Percentiles rank a stretch among this genome's conserved stretches.
phyloP scores from a whole-genome alignment of 2,797 vertebrate genomes.

The Esox lucius region DNA sequence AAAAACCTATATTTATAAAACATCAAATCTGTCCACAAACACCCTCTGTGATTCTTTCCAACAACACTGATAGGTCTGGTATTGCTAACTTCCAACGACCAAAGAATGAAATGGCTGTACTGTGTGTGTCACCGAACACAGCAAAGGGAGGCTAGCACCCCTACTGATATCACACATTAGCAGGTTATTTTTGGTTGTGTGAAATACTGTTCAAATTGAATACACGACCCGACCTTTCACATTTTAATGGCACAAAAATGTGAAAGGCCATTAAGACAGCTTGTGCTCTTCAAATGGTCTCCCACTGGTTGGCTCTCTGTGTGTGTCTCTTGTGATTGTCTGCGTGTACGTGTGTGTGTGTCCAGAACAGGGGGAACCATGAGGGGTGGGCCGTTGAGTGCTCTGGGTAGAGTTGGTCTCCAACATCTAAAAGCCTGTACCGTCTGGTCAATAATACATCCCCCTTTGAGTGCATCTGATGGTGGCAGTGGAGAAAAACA shows the following conservation, averaged over 20 bases:
- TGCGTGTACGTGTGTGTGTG: background rate
- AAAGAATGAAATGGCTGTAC: background rate
- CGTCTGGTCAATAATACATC: conserved; percentile 56
- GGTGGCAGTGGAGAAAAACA: conserved; percentile 33
- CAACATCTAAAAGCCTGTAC: conserved; percentile 51
- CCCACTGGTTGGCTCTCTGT: background rate
- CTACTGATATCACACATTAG: background rate
- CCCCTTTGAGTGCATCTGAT: conserved; percentile 37
- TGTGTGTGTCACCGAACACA: background rate
- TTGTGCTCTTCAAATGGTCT: background rate
- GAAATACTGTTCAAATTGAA: conserved; percentile 23
- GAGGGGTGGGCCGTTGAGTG: conserved; percentile 24
- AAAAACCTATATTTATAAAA: conserved; percentile 33
- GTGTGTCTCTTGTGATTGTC: background rate
- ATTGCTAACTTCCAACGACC: too few relatives aligned
- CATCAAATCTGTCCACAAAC: too few relatives aligned
- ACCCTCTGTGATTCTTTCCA: too few relatives aligned
- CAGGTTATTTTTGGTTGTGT: background rate
- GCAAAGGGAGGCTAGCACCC: background rate
- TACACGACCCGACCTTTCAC: background rate
- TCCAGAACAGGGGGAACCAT: background rate
- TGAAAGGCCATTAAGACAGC: conserved; percentile 8
- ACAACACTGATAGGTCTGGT: too few relatives aligned
- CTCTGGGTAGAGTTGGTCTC: conserved; percentile 38
- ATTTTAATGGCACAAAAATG: background rate